Percentiles rank a stretch among this genome's conserved stretches.
phyloP scores from a whole-genome alignment of 2,797 vertebrate species.

The Peromyscus melanophrys region DNA sequence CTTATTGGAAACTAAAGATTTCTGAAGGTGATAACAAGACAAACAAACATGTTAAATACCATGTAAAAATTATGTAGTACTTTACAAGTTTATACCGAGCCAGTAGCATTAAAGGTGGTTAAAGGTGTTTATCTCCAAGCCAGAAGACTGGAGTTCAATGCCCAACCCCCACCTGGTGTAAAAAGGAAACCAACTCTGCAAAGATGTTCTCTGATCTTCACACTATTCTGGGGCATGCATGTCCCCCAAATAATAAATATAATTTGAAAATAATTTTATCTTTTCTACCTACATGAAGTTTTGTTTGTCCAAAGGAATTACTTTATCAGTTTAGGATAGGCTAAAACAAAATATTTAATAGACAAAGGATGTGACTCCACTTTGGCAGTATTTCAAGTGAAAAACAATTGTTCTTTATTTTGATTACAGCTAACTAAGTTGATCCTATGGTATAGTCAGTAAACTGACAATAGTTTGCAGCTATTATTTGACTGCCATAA shows the following conservation, averaged over 20 bases:
- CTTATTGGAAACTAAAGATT: neutral
- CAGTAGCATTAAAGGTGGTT: neutral
- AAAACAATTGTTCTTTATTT: neutral
- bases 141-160: neutral
- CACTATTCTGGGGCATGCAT: neutral
- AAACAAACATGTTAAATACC: neutral
- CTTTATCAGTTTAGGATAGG: neutral
- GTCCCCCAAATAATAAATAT: neutral
- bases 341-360: conserved; percentile 29
- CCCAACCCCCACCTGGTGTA: rapidly evolving
- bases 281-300: neutral
- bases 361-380: neutral
- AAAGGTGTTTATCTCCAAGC: neutral
- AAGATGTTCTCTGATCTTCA: neutral
- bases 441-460: neutral
- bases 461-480: neutral
- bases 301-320: neutral
- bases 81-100: neutral
- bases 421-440: neutral
- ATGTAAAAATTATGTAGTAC: neutral
- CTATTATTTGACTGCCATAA: neutral
- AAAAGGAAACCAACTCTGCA: neutral
- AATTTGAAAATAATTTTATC: neutral
- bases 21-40: neutral
- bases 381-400: neutral